phyloP scores from a whole-genome alignment of 1,140 invertebrate species.

The Drosophila miranda region DNA sequence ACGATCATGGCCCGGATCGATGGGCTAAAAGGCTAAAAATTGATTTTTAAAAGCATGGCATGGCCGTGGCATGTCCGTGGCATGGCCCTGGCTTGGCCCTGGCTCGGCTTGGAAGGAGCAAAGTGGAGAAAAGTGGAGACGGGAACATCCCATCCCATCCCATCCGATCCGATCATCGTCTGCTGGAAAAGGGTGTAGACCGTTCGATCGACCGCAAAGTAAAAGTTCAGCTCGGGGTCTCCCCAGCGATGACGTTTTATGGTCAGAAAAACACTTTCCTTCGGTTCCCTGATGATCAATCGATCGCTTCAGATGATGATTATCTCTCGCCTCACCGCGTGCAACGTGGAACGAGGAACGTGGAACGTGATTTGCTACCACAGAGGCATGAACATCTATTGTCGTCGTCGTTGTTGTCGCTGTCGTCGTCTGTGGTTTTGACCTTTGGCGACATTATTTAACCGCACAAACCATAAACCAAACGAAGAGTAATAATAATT shows the following conservation, averaged over 20 bases:
- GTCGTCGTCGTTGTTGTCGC: too few species aligned
- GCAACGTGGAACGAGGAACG: constrained; percentile 57
- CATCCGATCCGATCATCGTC: background rate
- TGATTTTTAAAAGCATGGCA: constrained; percentile 58
- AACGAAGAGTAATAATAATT: constrained; percentile 8
- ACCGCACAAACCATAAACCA: constrained; percentile 29
- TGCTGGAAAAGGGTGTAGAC: constrained; percentile 23
- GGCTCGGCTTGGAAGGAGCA: background rate
- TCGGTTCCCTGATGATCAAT: constrained; percentile 19
- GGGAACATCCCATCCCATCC: constrained; percentile 10
- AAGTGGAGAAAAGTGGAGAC: constrained; percentile 13
- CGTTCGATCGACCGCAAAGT: constrained; percentile 12
- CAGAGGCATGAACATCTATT: constrained; percentile 28
- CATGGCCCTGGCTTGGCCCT: too few species aligned
- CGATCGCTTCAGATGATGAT: constrained; percentile 24
- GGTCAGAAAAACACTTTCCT: constrained; percentile 49
- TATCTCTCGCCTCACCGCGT: constrained; percentile 14
- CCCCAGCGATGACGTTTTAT: constrained; percentile 32
- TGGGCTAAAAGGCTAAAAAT: constrained; percentile 34
- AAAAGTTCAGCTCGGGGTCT: constrained; percentile 27
- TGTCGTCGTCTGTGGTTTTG: constrained; percentile 15
- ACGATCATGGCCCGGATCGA: constrained; percentile 9
- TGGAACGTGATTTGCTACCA: constrained; percentile 66
- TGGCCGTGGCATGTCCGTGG: background rate
- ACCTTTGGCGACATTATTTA: constrained; percentile 57